Conservation (phyloP, 2,797 vertebrate genomes). For the Pseudochromis fuscus region DNA sequence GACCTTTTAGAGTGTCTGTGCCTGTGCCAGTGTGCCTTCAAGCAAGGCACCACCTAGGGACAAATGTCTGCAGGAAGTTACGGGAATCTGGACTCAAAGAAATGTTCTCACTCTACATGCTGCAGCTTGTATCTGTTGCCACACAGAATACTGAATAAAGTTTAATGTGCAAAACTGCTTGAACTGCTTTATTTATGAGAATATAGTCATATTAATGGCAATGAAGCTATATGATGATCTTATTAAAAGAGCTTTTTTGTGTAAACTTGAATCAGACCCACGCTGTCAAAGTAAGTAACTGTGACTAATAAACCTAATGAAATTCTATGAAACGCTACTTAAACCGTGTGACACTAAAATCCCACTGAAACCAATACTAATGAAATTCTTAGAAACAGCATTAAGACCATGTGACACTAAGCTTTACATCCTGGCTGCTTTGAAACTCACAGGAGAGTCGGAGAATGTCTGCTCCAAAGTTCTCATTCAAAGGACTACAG, state of each 20-base stretch:
- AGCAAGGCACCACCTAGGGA: slow-evolving; percentile 54
- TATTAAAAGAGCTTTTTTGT: background rate
- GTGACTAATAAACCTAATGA: slow-evolving; percentile 11
- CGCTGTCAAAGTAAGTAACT: slow-evolving; percentile 10
- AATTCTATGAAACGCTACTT: slow-evolving; percentile 34
- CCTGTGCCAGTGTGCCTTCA: slow-evolving; percentile 19
- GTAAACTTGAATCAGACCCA: background rate
- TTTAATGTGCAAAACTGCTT: too few species aligned
- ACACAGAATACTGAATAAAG: too few species aligned
- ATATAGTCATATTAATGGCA: background rate
- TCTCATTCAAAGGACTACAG: slow-evolving; percentile 1
- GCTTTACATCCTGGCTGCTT: slow-evolving; percentile 39
- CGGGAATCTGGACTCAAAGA: background rate
- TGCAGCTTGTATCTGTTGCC: background rate
- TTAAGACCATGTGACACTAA: slow-evolving; percentile 66
- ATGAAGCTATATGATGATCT: too few species aligned
- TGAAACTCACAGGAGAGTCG: slow-evolving; percentile 28
- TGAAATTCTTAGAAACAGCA: slow-evolving; percentile 67
- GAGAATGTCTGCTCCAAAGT: background rate
- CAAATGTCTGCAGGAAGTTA: background rate
- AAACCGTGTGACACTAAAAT: slow-evolving; percentile 56
- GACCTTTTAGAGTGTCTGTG: slow-evolving; percentile 55
- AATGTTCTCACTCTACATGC: too few species aligned
- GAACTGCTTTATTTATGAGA: too few species aligned
- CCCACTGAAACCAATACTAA: slow-evolving; percentile 70